Evolutionary conservation across 2,113 vertebrate genomes (phyloP), one percentile per base, ranked within the genome.

Genomic region (Varanus salvator): DNA sequence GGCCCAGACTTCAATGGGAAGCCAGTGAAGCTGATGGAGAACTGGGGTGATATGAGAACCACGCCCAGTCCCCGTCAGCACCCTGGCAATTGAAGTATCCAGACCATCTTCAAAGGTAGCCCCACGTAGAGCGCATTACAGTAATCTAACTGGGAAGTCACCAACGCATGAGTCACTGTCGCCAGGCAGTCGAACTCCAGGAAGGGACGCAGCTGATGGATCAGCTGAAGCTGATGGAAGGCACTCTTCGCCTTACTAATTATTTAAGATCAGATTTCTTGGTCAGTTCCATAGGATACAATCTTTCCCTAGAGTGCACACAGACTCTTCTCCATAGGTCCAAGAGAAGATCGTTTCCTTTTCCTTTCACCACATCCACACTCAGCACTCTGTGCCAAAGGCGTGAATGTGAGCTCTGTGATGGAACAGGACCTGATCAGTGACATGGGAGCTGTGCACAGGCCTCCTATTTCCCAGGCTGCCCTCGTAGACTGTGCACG

Each of bases 191-290:
- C n/a, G n/a, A n/a, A n/a, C n/a, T n/a, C n/a, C n/a, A n/a, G n/a
- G n/a, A n/a, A n/a, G n/a, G n/a, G n/a, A n/a, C n/a, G n/a, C n/a
- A n/a, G n/a, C n/a, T n/a, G n/a, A n/a, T n/a, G n/a, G n/a, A n/a
- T n/a, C n/a, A n/a, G n/a, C n/a, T n/a, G n/a, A n/a, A n/a, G n/a
- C n/a, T n/a, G n/a, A n/a, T n/a, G n/a, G n/a, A n/a, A n/a, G n/a
- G n/a, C n/a, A n/a, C n/a, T n/a, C n/a, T n/a, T n/a, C n/a, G n/a
- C 95, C 91, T 94, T 96, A 85, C 92, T 96, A 95, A 94, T 93
- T 91, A 96, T 94, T 91, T 95, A 89, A 95, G 91, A 95, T 95
- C 88, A 94, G 93, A 96, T 94, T 92, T 93, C 85, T 93, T 94
- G 95, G 85, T 92, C 92, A 91, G 76, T 89, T 92, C 92, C 17